Evolutionary conservation across 2,113 vertebrate species (phyloP).

Genomic region (Gnathonemus echidnorhynchus): DNA sequence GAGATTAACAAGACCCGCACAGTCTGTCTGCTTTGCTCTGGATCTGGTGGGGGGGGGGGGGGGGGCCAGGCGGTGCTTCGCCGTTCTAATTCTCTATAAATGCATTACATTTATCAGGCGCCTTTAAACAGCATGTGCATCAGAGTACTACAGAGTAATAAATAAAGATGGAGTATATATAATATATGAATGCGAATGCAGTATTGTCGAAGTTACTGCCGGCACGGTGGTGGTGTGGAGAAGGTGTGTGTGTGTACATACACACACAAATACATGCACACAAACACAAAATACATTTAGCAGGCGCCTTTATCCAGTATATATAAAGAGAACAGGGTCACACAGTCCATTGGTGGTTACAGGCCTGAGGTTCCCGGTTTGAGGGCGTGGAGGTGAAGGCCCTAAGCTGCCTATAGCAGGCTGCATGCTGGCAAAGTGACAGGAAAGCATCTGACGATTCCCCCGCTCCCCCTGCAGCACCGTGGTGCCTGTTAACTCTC

Average conservation of each 20-base stretch:
- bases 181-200: background rate
- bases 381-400: background rate
- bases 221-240: background rate
- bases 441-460: background rate
- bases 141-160: background rate
- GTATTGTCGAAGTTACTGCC: background rate
- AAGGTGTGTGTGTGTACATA: background rate
- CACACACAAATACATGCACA: background rate
- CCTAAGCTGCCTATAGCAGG: background rate
- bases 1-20: background rate
- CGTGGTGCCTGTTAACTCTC: background rate
- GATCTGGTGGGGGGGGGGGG: background rate
- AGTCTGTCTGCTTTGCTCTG: background rate
- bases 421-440: background rate
- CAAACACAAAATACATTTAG: no score
- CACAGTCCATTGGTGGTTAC: no score
- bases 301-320: no score
- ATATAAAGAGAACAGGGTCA: no score
- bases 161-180: background rate
- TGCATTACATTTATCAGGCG: background rate
- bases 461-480: background rate
- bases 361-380: background rate
- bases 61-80: background rate
- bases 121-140: background rate
- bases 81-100: background rate